Evolutionary conservation across 2,888 invertebrate species (phyloP), one percentile per base, ranked within the genome.

Genomic region (Ommatoiulus sabulosus): DNA sequence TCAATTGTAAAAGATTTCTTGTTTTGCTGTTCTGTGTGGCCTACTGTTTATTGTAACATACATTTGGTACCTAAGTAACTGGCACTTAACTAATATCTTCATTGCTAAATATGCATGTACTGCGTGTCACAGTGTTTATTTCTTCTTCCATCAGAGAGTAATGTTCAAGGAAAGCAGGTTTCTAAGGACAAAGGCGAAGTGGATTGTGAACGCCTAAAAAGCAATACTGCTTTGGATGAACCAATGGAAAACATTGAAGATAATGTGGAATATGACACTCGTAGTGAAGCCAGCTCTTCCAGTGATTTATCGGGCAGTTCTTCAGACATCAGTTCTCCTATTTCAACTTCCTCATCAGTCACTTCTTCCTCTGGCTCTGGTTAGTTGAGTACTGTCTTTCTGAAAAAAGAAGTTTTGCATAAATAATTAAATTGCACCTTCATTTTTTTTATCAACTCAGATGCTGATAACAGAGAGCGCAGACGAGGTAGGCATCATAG

Each of bases 201-300:
- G 17, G 88, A 87, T 44, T 24, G 44, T 8, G 88, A 87, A 7
- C 87, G 86, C n/a, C 63, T 84, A 48, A 88, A 52, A n/a, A 20
- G 12, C n/a, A 63, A 20, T 8, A 52, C 43, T 44, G 44, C 84
- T 44, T 20, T 44, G 3, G 89, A 89, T 57, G 89, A 89, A 20
- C 72, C 72, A 7, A 84, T 84, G n/a, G 89, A 57, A 8, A 87
- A 88, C 52, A 63, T 86, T 6, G 89, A 88, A n/a, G 57, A 89
- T 44, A 88, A 46, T 20, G 90, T 63, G 48, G 91, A 91, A 91
- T 97, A 96, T 91, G 97, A 97, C 92, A 97, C 96, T 3, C 94
- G 96, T 15, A 97, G 97, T 93, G 97, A 98, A 93, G 97, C 97
- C 48, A 97, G 97, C 87, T 97, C 97, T 90, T 95, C 96, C 86